These are phyloP conservation scores for Philypnodon macrostomus DNA, from an alignment of 2,797 vertebrate species.

Conservation along the genomic window DNA sequence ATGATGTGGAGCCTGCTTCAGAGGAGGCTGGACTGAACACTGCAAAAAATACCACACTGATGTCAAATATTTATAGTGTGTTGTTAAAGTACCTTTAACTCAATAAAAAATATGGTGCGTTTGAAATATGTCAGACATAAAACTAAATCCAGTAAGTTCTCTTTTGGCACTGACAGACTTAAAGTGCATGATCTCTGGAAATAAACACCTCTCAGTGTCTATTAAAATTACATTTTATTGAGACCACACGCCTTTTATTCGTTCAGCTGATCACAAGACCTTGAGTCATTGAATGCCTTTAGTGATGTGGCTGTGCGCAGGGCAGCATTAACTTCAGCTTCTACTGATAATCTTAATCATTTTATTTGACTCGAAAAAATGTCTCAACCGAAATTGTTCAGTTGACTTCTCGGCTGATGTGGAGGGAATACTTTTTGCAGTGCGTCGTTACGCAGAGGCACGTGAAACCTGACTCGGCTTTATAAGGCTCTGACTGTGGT, in stretches of 20 bases:
- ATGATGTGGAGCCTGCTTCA: conserved; percentile 5
- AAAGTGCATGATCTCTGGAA: background rate
- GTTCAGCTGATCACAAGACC: background rate
- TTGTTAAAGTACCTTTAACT: background rate
- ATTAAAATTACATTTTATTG: background rate
- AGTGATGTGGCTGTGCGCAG: background rate
- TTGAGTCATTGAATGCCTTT: background rate
- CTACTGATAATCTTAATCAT: too few species aligned
- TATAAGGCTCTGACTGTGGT: conserved; percentile 52
- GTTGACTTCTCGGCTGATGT: background rate
- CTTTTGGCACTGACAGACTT: background rate
- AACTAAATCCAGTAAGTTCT: background rate
- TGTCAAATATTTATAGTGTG: too few species aligned
- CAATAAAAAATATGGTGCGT: background rate
- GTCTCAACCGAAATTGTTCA: background rate
- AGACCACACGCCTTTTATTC: background rate
- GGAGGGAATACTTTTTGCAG: conserved; percentile 38
- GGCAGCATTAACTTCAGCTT: background rate
- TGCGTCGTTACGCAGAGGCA: conserved; percentile 42
- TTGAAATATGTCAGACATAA: background rate
- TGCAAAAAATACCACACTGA: conserved; percentile 31
- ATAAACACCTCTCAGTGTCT: background rate
- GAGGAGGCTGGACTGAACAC: conserved; percentile 17
- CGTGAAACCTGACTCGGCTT: conserved; percentile 59
- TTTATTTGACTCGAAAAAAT: too few species aligned